A percentile compares a stretch with the other conserved stretches of the same genome.
Evolutionary conservation across 2,797 vertebrate genomes (phyloP).

Genomic region (Argyrosomus regius): DNA sequence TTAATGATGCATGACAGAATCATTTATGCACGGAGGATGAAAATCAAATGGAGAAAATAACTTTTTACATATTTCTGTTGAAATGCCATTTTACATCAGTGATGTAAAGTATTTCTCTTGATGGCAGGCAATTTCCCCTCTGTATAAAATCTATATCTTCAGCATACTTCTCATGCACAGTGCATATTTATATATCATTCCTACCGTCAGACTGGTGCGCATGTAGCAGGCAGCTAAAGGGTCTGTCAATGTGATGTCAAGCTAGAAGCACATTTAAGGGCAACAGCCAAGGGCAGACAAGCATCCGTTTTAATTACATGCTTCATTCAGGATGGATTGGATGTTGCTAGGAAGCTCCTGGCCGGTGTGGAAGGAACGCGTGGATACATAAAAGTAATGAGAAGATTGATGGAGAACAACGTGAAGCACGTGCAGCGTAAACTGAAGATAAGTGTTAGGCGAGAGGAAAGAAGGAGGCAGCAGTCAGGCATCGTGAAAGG

Average conservation of each 20-base stretch:
- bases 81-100: conserved; percentile 31
- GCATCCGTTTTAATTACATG: conserved; percentile 70
- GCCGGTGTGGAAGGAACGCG: conserved; percentile 3
- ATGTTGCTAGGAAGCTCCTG: conserved; percentile 20
- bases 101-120: conserved; percentile 4
- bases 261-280: conserved; percentile 46
- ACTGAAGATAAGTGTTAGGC: conserved; percentile 3
- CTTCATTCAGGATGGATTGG: conserved; percentile 48
- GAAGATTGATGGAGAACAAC: conserved; percentile 17
- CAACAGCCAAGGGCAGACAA: conserved; percentile 43
- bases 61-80: conserved; percentile 2
- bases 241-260: conserved; percentile 44
- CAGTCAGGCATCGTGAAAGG: not conserved
- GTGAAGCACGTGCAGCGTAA: conserved; percentile 7
- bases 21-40: conserved; percentile 40
- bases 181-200: conserved; percentile 34
- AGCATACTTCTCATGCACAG: conserved; percentile 3
- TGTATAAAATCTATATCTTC: conserved; percentile 25
- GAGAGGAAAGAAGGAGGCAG: not conserved
- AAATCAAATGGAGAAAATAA: not conserved
- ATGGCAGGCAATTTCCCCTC: conserved; percentile 12
- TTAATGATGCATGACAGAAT: conserved; percentile 59
- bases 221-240: conserved; percentile 29
- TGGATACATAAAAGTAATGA: conserved; percentile 16
- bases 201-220: conserved; percentile 12